These are phyloP conservation scores for Nerophis ophidion DNA, from an alignment of 2,113 vertebrate genomes.

Conservation along the genomic window DNA sequence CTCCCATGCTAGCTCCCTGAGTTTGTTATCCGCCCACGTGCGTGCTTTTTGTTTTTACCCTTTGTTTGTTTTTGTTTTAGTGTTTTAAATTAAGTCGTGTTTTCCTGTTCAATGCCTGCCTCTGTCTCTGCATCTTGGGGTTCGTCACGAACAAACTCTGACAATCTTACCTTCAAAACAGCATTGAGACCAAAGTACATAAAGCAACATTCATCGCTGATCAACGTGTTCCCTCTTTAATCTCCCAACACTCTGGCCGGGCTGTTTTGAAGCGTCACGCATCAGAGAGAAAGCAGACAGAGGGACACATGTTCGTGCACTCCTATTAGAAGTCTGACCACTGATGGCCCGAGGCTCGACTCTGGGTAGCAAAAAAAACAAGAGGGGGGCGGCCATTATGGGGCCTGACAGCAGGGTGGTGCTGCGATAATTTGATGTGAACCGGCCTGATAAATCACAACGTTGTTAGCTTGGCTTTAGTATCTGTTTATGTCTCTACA, in stretches of 20 bases:
- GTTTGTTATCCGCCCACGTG: too few relatives aligned
- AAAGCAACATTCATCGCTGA: slow-evolving; percentile 20
- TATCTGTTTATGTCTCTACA: slow-evolving; percentile 99
- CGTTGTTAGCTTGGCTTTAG: slow-evolving; percentile 93
- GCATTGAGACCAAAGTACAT: neutral
- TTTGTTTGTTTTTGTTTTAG: too few relatives aligned
- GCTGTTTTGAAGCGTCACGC: slow-evolving; percentile 63
- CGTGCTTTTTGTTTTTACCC: too few relatives aligned
- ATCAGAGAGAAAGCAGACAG: slow-evolving; percentile 78
- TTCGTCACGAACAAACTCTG: too few relatives aligned
- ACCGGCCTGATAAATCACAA: slow-evolving; percentile 95
- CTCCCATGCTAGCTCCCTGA: too few relatives aligned
- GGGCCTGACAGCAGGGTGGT: slow-evolving; percentile 84
- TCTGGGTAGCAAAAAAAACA: slow-evolving; percentile 17
- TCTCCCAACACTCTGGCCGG: slow-evolving; percentile 48
- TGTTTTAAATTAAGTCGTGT: too few relatives aligned
- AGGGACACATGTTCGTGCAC: slow-evolving; percentile 82
- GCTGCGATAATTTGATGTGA: slow-evolving; percentile 98
- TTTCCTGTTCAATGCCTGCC: too few relatives aligned
- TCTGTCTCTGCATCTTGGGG: too few relatives aligned
- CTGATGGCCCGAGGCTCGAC: slow-evolving; percentile 40
- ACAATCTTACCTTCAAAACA: slow-evolving; percentile 3
- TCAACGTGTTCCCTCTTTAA: slow-evolving; percentile 29
- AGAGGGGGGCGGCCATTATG: slow-evolving; percentile 73
- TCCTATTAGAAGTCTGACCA: slow-evolving; percentile 82